Evolutionary conservation across 1,140 invertebrate species (phyloP), one percentile per base, ranked within the genome.

Genomic region (Leptinotarsa texana): DNA sequence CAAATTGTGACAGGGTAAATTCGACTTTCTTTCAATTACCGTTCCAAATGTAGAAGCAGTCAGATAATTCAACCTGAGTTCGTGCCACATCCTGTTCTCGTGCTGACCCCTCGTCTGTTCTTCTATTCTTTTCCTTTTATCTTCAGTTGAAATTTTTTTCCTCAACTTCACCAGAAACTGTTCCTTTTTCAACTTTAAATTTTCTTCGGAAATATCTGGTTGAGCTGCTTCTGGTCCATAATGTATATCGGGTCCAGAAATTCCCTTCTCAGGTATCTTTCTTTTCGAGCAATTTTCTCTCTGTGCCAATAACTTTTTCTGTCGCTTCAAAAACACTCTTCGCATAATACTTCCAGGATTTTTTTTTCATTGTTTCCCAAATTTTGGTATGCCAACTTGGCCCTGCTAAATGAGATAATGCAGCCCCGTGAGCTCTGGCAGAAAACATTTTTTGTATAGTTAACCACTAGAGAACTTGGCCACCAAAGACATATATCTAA

Each of bases 191-290:
- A 65, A 65, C 63, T 65, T 65, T 18, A 65, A 22, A 13, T 65
- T 21, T 65, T 65, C 63, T 65, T 65, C 63, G 21, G 63, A 13
- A 51, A 51, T 21, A 65, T 65, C 63, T 21, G 21, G 63, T 65
- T 65, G 63, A 22, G 63, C 63, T 65, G 63, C 63, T 65, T 65
- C 63, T 65, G 63, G 63, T 65, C 63, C 63, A 65, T 65, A n/a
- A 21, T 65, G 21, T 65, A 65, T 65, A 51, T 51, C 27, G 27
- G 27, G 27, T 27, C 27, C 27, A 27, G 27, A 27, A 27, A 27
- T 27, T 27, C 27, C 27, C 27, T 27, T 27, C 27, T 27, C 6
- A 27, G 5, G 27, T 27, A 5, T 27, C 27, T 27, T 27, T 27
- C 27, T 6, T 27, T 27, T 27, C 6, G 27, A 27, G 27, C 57